These are phyloP conservation scores for Salvelinus alpinus DNA, from an alignment of 2,113 vertebrate species.

Conservation along the genomic window DNA sequence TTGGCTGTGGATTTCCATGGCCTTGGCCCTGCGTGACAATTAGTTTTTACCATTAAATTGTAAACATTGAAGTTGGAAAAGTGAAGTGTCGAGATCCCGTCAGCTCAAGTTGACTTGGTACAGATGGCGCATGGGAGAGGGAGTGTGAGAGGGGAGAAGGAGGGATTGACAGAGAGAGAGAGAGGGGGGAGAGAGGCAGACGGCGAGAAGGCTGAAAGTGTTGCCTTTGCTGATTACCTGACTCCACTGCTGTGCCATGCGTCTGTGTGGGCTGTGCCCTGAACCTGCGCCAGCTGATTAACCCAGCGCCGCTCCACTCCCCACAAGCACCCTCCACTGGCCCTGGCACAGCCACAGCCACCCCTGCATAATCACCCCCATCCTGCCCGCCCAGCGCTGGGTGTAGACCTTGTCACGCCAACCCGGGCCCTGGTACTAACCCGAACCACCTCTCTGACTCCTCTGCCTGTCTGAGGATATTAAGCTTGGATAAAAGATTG, in stretches of 20 bases:
- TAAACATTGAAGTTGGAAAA: background rate
- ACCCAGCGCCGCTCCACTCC: slow-evolving; percentile 79
- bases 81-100: background rate
- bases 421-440: slow-evolving; percentile 61
- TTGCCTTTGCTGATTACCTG: slow-evolving; percentile 85
- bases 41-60: background rate
- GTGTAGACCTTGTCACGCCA: slow-evolving; percentile 37
- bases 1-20: background rate
- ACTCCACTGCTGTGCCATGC: slow-evolving; percentile 83
- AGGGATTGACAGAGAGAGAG: background rate
- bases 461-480: background rate
- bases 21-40: slow-evolving; percentile 7
- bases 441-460: slow-evolving; percentile 41
- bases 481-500: slow-evolving; percentile 44
- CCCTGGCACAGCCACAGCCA: slow-evolving; percentile 50
- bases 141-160: slow-evolving; percentile 13
- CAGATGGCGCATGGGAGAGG: slow-evolving; percentile 7
- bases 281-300: slow-evolving; percentile 88
- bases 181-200: background rate
- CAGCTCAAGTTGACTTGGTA: background rate
- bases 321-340: slow-evolving; percentile 75
- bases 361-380: slow-evolving; percentile 60
- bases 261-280: slow-evolving; percentile 89
- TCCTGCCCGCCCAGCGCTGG: slow-evolving; percentile 15
- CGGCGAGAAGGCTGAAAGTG: slow-evolving; percentile 54